phyloP scores from a whole-genome alignment of 2,113 vertebrate species.

The Gobiocypris rarus region DNA sequence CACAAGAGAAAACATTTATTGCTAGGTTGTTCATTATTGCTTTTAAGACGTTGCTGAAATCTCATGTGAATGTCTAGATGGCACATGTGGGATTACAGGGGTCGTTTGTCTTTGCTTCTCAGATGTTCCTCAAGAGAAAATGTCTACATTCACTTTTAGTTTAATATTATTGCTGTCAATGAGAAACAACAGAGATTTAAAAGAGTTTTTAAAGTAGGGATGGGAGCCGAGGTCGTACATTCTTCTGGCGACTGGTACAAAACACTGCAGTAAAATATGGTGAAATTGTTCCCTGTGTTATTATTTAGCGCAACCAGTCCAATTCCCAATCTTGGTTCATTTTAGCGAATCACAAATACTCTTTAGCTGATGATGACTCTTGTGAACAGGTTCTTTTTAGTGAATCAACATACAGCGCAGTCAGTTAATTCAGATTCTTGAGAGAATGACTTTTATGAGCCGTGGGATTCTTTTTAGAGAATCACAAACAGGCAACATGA shows the following conservation, averaged over 20 bases:
- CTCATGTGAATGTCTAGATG: background rate
- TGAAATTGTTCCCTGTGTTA: too few relatives aligned
- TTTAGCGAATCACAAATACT: background rate
- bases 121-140: background rate
- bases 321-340: background rate
- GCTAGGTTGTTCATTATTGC: background rate
- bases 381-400: too few relatives aligned
- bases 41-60: background rate
- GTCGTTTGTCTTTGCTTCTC: background rate
- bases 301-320: background rate
- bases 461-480: too few relatives aligned
- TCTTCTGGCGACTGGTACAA: background rate
- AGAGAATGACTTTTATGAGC: too few relatives aligned
- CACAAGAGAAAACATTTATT: background rate
- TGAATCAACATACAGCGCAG: too few relatives aligned
- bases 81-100: background rate
- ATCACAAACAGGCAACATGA: too few relatives aligned
- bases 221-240: background rate
- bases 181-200: background rate
- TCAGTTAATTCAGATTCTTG: too few relatives aligned
- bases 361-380: too few relatives aligned
- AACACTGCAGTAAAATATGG: too few relatives aligned
- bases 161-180: background rate
- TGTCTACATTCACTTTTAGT: background rate
- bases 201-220: background rate